A percentile compares a stretch with the other conserved stretches of the same genome.
phyloP scores from a whole-genome alignment of 30 jellyfish, hydroid and myxozoan genomes.

The Catostylus mosaicus region DNA sequence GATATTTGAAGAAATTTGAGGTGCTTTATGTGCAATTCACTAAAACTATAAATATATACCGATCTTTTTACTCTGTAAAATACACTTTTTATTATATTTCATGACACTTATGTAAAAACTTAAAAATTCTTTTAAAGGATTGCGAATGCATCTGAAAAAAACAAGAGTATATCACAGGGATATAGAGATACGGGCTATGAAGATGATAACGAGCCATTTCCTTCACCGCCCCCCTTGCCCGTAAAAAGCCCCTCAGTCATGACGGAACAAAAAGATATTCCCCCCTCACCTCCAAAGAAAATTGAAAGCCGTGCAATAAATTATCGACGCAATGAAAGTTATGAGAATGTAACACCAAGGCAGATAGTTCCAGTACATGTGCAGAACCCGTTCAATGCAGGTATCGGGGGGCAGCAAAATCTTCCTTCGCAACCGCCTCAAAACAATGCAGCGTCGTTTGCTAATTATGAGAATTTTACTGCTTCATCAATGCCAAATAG shows the following conservation, averaged over 20 bases:
- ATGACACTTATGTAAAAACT: too few relatives aligned
- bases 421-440: constrained; percentile 23
- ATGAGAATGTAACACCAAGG: constrained; percentile 76
- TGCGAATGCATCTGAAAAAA: constrained; percentile 43
- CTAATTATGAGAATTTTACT: neutral
- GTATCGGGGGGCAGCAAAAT: neutral
- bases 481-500: constrained; percentile 19
- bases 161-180: constrained; percentile 25
- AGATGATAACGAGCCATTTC: constrained; percentile 12
- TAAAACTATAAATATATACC: too few relatives aligned
- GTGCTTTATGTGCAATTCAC: too few relatives aligned
- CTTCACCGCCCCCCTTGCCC: constrained; percentile 49
- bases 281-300: constrained; percentile 69
- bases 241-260: constrained; percentile 24
- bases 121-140: neutral
- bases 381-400: constrained; percentile 56
- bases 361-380: constrained; percentile 68
- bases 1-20: too few relatives aligned
- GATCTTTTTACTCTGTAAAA: too few relatives aligned
- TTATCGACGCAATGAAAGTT: constrained; percentile 50
- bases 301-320: constrained; percentile 68
- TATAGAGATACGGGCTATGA: constrained; percentile 26
- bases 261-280: constrained; percentile 16
- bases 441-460: neutral
- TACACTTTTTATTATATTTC: too few relatives aligned